Evolutionary conservation across 2,113 vertebrate species (phyloP).

Genomic region (Lepisosteus osseus): DNA sequence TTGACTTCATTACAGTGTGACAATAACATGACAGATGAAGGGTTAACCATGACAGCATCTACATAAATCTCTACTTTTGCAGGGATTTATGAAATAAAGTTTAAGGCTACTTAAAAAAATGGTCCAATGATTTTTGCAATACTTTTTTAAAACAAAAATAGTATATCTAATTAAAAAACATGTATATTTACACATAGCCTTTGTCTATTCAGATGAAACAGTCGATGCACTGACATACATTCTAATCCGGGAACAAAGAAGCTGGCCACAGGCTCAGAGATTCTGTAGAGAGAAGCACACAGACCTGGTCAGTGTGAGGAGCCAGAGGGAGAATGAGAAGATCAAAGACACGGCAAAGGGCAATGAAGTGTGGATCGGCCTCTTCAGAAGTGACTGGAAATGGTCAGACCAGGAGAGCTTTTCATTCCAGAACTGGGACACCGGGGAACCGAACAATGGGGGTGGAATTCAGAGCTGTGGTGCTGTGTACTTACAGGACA

Average conservation of each 20-base stretch:
- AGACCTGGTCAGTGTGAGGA: conserved; percentile 49
- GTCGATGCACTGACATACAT: not conserved
- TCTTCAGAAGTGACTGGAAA: conserved; percentile 57
- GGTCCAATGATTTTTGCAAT: conserved; percentile 45
- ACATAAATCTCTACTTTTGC: too few species aligned
- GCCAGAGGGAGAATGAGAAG: conserved; percentile 36
- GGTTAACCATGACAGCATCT: too few species aligned
- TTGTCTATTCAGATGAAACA: not conserved
- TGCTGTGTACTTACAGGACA: conserved; percentile 19
- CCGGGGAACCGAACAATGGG: conserved; percentile 21
- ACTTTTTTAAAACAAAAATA: not conserved
- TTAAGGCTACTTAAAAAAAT: conserved; percentile 17
- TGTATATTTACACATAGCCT: too few species aligned
- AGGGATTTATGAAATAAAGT: too few species aligned
- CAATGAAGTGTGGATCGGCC: conserved; percentile 49
- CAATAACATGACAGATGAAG: too few species aligned
- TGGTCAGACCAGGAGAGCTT: conserved; percentile 52
- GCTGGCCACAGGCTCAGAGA: conserved; percentile 48
- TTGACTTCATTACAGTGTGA: too few species aligned
- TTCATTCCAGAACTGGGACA: conserved; percentile 48
- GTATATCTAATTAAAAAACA: too few species aligned
- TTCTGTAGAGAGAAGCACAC: conserved; percentile 40
- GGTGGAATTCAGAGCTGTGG: conserved; percentile 26
- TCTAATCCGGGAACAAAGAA: conserved; percentile 31
- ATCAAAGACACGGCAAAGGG: conserved; percentile 19